Base-by-base conservation (phyloP, 1,140 invertebrate genomes). In the Drosophila kurseongensis region DNA sequence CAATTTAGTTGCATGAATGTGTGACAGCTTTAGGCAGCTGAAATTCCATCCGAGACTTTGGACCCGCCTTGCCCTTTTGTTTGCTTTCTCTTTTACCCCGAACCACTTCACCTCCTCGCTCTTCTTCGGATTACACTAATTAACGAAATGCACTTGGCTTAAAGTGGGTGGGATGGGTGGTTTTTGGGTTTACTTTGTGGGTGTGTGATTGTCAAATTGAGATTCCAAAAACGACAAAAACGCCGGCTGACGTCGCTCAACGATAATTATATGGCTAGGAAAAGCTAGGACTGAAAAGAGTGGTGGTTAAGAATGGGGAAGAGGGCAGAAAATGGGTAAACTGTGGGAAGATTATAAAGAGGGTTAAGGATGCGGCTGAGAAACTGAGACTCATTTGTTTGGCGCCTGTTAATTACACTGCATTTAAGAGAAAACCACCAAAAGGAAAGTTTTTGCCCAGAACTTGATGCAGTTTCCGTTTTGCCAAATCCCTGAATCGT, bases 111-210 rank as follows among this genome's bases (percentile, higher is more conserved):
- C 45, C 16, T 29, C 57, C 47, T 47, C 58, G 42, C 16, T 29
- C 57, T 47, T 47, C 58, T 13, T 77, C 45, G 59, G 60, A 73
- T 84, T 88, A 88, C 80, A 89, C 85, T 89, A 89, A 89, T 89
- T 89, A 89, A 90, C 85, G 80, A 80, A 89, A 89, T 89, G 84
- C 85, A 89, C 77, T 89, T 84, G 80, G 72, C 84, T 50, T 40
- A 42, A 59, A 40, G 38, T 42, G 23, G 41, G 18, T 23, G 4
- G 47, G 14, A 13, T 8, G 44, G 13, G 41, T n/a, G 41, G 14
- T 27, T 52, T 38, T 40, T 57, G n/a, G 27, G 55, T 32, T 47
- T 65, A 48, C 51, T 57, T 56, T 67, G 68, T 77, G 55, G 66
- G 65, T 66, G 74, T 67, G 75, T 44, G 67, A 78, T 82, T 81